Base-by-base conservation (phyloP, 2,888 invertebrate species). In the Homarus gammarus region DNA sequence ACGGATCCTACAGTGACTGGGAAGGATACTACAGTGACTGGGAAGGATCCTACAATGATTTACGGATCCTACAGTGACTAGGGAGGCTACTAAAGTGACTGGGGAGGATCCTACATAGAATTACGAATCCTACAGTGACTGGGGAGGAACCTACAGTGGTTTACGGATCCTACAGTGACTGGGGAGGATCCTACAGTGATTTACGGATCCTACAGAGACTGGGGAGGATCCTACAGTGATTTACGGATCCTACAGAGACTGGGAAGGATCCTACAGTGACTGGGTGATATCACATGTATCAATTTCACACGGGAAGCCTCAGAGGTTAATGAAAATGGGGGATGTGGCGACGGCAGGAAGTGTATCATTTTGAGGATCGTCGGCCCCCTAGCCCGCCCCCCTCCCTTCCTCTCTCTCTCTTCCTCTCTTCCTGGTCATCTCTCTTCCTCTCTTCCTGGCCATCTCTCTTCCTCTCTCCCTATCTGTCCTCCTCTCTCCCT, bases 211-310 rank as follows among this genome's bases (percentile, higher is more conserved):
- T 38, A 36, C 40, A 40, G n/a, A 49, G 27, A 33, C 36, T 27
- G 49, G 36, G 56, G 33, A 36, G 33, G 73, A n/a, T 36, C 27
- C 49, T 49, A 18, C 40, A 33, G 68, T 70, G 44, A n/a, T n/a
- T n/a, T n/a, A 44, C 64, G 18, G 36, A 56, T n/a, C 36, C 40
- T 38, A 36, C 40, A 40, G n/a, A 31, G 27, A 33, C 36, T 27
- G 49, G 36, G 56, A 33, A 36, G 33, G 73, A n/a, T 36, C 27
- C 49, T 49, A 18, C 40, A 33, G 68, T 70, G 44, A n/a, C n/a
- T n/a, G 40, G 49, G 31, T 83, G 70, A 49, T 31, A 33, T 72
- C 70, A 44, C 70, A 64, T 82, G 44, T 56, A 64, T 82, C 68
- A 61, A 36, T 64, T 51, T 83, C 72, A 84, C 56, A 72, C 44